Evolutionary conservation across 2,888 invertebrate genomes (phyloP).

Genomic region (Diaperis boleti): DNA sequence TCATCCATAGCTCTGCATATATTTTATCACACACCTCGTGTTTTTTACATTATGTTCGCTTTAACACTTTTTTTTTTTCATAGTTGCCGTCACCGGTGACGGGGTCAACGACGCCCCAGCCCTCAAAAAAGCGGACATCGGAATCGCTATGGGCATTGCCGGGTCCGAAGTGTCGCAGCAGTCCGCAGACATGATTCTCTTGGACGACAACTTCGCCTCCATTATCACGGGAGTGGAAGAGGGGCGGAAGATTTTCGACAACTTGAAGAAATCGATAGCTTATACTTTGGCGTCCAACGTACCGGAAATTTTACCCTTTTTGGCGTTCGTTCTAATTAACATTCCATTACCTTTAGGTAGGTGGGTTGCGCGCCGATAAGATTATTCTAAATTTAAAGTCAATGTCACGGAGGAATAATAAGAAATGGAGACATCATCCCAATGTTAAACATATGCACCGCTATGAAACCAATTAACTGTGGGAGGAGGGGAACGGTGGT

Average conservation of each 20-base stretch:
- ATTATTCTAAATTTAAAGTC: too few species aligned
- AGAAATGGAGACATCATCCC: too few species aligned
- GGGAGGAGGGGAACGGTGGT: too few species aligned
- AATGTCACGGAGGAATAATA: too few species aligned
- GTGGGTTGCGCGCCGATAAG: too few species aligned
- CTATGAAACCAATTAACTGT: too few species aligned
- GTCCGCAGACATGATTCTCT: conserved; percentile 89
- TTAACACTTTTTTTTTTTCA: too few species aligned
- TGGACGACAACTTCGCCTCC: conserved; percentile 91
- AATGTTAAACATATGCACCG: too few species aligned
- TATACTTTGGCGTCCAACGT: conserved; percentile 87
- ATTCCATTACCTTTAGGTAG: conserved; percentile 79
- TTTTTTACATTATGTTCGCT: conserved; percentile 62
- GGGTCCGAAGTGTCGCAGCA: conserved; percentile 86
- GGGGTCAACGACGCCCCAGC: conserved; percentile 92
- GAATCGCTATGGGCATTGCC: conserved; percentile 83
- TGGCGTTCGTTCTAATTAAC: conserved; percentile 79
- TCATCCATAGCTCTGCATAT: too few species aligned
- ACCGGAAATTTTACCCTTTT: conserved; percentile 85
- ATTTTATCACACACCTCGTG: too few species aligned
- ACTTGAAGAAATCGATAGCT: conserved; percentile 86
- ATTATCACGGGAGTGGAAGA: conserved; percentile 89
- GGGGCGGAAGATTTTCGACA: conserved; percentile 86
- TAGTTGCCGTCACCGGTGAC: conserved; percentile 88
- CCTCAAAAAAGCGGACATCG: conserved; percentile 84